Conservation (phyloP, 2,113 vertebrate genomes). For the Chinchilla lanigera region DNA sequence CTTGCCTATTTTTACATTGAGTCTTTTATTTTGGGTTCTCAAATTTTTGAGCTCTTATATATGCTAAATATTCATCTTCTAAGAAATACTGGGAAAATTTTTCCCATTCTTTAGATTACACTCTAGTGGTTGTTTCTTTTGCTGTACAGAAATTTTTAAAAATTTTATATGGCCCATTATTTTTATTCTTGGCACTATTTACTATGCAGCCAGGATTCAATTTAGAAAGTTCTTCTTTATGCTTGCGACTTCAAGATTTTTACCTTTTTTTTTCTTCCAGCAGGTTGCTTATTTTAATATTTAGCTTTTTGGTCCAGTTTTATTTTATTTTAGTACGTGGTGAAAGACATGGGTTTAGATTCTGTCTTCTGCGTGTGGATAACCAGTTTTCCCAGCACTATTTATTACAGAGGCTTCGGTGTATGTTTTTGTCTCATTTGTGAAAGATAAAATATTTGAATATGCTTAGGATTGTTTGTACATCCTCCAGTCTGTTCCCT, state of each 20-base stretch:
- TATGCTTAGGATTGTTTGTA: background rate
- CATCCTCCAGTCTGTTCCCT: background rate
- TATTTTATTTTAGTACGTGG: background rate
- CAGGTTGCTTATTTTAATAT: background rate
- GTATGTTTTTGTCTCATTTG: background rate
- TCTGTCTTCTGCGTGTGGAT: background rate
- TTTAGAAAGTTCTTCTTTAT: background rate
- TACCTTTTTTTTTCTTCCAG: background rate
- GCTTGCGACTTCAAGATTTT: background rate
- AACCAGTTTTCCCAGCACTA: background rate
- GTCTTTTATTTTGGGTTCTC: background rate
- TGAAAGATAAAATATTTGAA: background rate
- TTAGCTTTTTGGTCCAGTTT: background rate
- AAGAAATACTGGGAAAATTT: background rate
- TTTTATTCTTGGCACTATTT: background rate
- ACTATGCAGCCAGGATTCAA: background rate
- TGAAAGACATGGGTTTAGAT: background rate
- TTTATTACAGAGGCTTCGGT: background rate
- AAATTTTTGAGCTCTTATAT: background rate
- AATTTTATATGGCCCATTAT: background rate
- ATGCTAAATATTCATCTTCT: background rate
- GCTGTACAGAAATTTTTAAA: background rate
- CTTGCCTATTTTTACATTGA: background rate
- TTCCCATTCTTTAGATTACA: background rate
- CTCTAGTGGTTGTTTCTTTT: background rate